phyloP scores from a whole-genome alignment of 1,140 invertebrate genomes.

The Papilio xuthus region DNA sequence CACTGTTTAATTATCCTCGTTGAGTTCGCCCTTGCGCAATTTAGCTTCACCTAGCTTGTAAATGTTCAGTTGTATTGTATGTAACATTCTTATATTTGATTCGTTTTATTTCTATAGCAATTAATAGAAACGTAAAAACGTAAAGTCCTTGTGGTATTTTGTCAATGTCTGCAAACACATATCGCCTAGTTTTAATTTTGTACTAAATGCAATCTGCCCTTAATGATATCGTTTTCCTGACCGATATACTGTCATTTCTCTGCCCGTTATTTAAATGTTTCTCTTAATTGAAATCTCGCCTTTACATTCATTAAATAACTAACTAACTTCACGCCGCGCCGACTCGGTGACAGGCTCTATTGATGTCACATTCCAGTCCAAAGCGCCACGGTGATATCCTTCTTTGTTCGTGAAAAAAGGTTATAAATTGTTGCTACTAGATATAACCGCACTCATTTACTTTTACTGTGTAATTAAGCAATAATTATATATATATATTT shows the following conservation, averaged over 20 bases:
- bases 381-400: not conserved
- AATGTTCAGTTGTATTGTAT: not conserved
- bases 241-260: no score
- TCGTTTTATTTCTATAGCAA: not conserved
- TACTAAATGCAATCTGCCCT: not conserved
- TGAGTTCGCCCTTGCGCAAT: not conserved
- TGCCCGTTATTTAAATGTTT: no score
- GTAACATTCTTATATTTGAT: not conserved
- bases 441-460: not conserved
- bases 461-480: not conserved
- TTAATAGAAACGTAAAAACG: not conserved
- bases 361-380: no score
- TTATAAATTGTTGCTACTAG: no score
- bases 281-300: no score
- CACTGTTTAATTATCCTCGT: not conserved
- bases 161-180: constrained; percentile 43
- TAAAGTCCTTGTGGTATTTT: constrained; percentile 33
- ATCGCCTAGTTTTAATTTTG: not conserved
- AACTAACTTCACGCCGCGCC: no score
- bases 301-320: no score
- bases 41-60: not conserved
- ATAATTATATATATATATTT: not conserved
- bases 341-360: no score
- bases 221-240: no score
- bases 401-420: no score